Base-by-base conservation (phyloP, 2,888 invertebrate species). In the Clepsis dumicolana region DNA sequence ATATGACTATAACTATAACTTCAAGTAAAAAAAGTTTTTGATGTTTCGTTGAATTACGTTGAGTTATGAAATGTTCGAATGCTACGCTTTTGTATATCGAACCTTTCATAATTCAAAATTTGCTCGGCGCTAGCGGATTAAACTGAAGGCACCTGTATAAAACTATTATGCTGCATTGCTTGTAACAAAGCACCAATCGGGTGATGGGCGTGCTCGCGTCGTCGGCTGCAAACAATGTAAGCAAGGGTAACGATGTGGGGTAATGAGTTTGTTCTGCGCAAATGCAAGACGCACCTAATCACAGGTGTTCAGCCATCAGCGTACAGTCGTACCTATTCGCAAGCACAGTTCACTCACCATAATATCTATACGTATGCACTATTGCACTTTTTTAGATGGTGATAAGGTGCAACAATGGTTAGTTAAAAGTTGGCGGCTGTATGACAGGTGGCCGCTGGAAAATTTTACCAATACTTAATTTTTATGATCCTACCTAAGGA, bases 181-280 rank as follows among this genome's bases (percentile, higher is more conserved):
- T 29, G 54, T 32, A 54, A 54, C 16, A 32, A 2, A 32, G 21
- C 32, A 21, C 56, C 21, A 12, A 21, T 14, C 14, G 21, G 56
- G 56, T 35, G 35, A 14, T 14, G 3, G 56, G 21, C n/a, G n/a
- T n/a, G 27, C n/a, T 32, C 32, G 56, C 56, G 18, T 5, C 32
- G 21, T 2, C 38, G 7, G 38, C n/a, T 16, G 57, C 54, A 54
- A 54, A 27, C 52, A 52, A 52, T 27, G 52, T 52, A 14, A 25
- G 25, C 52, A 12, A 18, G 48, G 56, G 21, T 41, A 35, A 56
- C 14, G 56, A 41, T 24, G 38, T 56, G 14, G 27, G 27, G 27
- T 25, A 52, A 52, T 52, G 24, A 27, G 32, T 57, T 57, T 32
- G 25, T 16, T 38, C 24, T 38, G 18, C 16, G 38, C 38, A 57